Evolutionary conservation across 2,888 invertebrate species (phyloP).

Genomic region (Tiliacea aurago): DNA sequence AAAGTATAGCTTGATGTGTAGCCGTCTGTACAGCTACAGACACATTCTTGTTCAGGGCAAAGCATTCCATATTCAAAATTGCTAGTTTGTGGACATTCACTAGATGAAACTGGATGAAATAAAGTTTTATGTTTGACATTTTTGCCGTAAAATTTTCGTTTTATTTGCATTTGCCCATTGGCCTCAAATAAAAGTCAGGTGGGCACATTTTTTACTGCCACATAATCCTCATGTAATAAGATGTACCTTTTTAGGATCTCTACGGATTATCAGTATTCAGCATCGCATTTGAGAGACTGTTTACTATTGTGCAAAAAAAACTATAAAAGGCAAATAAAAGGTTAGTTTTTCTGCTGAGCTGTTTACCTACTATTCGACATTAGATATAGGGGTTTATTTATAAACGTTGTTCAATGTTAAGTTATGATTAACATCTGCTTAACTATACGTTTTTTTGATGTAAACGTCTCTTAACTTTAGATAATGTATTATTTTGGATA

Average conservation of each 20-base stretch:
- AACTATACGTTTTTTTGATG: neutral
- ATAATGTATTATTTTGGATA: neutral
- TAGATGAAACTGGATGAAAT: slow-evolving; percentile 11
- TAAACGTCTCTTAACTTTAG: neutral
- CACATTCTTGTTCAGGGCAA: slow-evolving; percentile 29
- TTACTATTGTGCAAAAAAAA: neutral
- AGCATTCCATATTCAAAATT: slow-evolving; percentile 48
- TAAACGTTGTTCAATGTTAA: neutral
- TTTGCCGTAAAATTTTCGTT: slow-evolving; percentile 7
- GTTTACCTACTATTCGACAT: neutral
- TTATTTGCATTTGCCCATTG: neutral
- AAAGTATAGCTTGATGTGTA: no score
- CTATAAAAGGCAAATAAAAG: neutral
- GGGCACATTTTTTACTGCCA: neutral
- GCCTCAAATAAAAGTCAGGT: slow-evolving; percentile 7
- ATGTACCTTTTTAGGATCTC: neutral
- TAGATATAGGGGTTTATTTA: neutral
- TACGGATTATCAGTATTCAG: neutral
- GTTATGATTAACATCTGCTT: neutral
- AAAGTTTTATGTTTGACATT: slow-evolving; percentile 32
- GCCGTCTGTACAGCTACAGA: no score
- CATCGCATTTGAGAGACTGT: neutral
- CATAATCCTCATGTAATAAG: neutral
- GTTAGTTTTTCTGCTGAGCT: neutral
- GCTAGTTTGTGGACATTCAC: slow-evolving; percentile 26